Conservation (phyloP, 2,888 invertebrate genomes). For the Ametastegia equiseti region DNA sequence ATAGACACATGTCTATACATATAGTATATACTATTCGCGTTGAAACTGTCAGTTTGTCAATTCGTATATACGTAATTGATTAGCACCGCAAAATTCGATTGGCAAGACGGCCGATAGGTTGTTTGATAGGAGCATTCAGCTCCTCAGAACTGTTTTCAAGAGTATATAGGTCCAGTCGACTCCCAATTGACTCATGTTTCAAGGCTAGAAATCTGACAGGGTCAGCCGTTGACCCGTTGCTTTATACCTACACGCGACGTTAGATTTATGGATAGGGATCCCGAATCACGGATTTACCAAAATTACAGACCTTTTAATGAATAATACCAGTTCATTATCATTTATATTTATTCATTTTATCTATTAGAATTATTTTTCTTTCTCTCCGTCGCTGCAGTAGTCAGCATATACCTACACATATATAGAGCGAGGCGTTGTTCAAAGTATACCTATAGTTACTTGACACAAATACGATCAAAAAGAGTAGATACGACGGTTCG, state of each 20-base stretch:
- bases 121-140: neutral
- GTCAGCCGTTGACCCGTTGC: constrained; percentile 11
- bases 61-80: neutral
- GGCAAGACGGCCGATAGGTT: too few species aligned
- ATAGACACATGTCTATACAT: neutral
- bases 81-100: neutral
- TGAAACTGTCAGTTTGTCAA: constrained; percentile 17
- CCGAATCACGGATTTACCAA: neutral
- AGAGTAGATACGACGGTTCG: too few species aligned
- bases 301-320: too few species aligned
- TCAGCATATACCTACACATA: too few species aligned
- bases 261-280: neutral
- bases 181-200: neutral
- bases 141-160: neutral
- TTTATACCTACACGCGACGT: neutral
- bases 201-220: neutral
- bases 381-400: too few species aligned
- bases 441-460: too few species aligned
- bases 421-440: too few species aligned
- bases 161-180: neutral
- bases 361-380: too few species aligned
- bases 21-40: neutral
- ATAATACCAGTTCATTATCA: too few species aligned
- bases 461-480: too few species aligned
- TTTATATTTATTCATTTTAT: too few species aligned